Conservation (phyloP, 2,888 invertebrate genomes). For the Theretra japonica region DNA sequence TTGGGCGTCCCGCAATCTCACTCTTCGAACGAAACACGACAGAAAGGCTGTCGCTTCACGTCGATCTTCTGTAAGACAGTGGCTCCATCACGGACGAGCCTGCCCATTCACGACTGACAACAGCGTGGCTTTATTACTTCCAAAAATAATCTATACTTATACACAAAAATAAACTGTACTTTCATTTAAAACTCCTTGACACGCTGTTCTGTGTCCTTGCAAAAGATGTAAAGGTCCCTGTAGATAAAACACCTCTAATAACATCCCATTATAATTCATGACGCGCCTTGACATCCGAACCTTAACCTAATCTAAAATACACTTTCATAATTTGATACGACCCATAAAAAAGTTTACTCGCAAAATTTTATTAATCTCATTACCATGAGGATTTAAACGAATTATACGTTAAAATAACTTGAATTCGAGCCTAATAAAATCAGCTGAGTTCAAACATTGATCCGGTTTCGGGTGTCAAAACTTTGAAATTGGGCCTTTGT, state of each 20-base stretch:
- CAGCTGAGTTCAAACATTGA: slow-evolving; percentile 15
- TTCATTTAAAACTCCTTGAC: no score
- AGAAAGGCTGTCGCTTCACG: no score
- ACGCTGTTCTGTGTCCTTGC: no score
- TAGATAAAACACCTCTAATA: not conserved
- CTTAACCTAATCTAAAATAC: not conserved
- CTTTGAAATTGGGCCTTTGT: slow-evolving; percentile 25
- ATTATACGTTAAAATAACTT: slow-evolving; percentile 16
- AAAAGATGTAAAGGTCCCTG: no score
- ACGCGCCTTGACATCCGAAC: not conserved
- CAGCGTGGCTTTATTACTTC: no score
- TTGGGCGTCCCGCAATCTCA: no score
- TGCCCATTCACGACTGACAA: no score
- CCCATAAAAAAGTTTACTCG: slow-evolving; percentile 15
- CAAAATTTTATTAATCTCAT: slow-evolving; percentile 23
- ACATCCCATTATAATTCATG: not conserved
- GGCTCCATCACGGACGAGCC: no score
- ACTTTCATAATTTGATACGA: not conserved
- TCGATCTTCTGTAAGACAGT: no score
- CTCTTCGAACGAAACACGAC: no score
- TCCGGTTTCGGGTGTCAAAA: slow-evolving; percentile 4
- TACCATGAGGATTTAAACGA: not conserved
- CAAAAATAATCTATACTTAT: no score
- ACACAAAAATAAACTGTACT: no score
- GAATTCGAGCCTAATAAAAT: slow-evolving; percentile 20